A percentile compares a stretch with the other conserved stretches of the same genome.
Evolutionary conservation across 2,888 invertebrate species (phyloP).

Genomic region (Syrphus vitripennis): DNA sequence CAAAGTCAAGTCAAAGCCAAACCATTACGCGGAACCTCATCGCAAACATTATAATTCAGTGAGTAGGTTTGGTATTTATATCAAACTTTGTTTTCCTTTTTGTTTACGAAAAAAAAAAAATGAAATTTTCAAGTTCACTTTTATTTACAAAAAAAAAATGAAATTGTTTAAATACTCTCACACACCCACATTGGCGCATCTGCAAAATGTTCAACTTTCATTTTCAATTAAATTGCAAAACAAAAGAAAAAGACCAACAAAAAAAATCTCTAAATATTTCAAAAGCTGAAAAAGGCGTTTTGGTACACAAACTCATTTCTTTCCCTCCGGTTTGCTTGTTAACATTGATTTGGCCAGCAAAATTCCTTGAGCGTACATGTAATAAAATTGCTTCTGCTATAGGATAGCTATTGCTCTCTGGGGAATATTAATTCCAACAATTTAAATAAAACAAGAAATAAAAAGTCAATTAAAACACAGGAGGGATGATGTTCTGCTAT

Average conservation of each 20-base stretch:
- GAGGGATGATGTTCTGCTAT: not conserved
- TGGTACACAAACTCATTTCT: not conserved
- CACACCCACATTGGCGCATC: not conserved
- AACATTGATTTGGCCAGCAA: not conserved
- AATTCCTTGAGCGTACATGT: not conserved
- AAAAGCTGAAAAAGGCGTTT: not conserved
- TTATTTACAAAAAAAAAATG: not conserved
- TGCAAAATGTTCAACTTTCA: conserved; percentile 8
- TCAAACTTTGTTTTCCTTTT: not conserved
- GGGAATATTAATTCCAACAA: conserved; percentile 11
- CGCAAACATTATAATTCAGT: not conserved
- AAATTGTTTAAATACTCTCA: not conserved
- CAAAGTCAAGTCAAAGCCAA: conserved; percentile 39
- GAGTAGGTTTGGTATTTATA: not conserved
- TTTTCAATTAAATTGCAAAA: not conserved
- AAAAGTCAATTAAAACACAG: not conserved
- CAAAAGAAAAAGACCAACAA: not conserved
- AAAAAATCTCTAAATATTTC: not conserved
- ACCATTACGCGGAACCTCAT: not conserved
- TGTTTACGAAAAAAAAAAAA: not conserved
- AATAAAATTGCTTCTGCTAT: not conserved
- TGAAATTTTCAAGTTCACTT: conserved; percentile 15
- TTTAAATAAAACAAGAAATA: not conserved
- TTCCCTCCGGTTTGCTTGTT: not conserved
- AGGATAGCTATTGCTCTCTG: not conserved